Conservation (phyloP, 2,113 vertebrate species). For the Stigmatopora nigra region DNA sequence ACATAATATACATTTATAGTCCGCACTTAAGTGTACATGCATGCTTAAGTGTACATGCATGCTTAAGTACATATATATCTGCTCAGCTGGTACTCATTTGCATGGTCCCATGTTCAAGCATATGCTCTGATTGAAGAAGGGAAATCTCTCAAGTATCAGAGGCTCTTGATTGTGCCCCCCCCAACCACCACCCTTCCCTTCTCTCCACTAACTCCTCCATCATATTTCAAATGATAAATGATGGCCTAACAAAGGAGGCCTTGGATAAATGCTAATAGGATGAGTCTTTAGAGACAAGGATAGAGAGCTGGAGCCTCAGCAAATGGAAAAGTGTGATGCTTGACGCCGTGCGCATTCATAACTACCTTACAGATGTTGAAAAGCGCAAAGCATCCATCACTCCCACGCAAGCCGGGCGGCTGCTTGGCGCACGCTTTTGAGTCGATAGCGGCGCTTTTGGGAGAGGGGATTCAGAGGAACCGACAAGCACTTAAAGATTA, state of each 20-base stretch:
- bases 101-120: conserved; percentile 20
- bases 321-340: conserved; percentile 45
- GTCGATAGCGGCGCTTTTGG: conserved; percentile 40
- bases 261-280: conserved; percentile 69
- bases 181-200: no score
- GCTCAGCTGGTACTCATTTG: conserved; percentile 1
- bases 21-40: not conserved
- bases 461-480: conserved; percentile 25
- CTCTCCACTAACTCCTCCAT: conserved; percentile 10
- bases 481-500: conserved; percentile 37
- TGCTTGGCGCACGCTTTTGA: conserved; percentile 53
- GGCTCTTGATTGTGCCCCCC: conserved; percentile 42
- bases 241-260: conserved; percentile 64
- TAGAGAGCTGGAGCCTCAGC: conserved; percentile 39
- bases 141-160: conserved; percentile 52
- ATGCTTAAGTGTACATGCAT: not conserved
- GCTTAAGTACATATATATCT: not conserved
- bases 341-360: conserved; percentile 54
- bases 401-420: conserved; percentile 45
- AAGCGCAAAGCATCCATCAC: conserved; percentile 63
- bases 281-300: conserved; percentile 59
- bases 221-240: conserved; percentile 72
- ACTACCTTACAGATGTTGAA: conserved; percentile 63
- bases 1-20: not conserved
- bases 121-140: conserved; percentile 49